phyloP scores from a whole-genome alignment of 2,797 vertebrate species.

The Calcarius lapponicus region DNA sequence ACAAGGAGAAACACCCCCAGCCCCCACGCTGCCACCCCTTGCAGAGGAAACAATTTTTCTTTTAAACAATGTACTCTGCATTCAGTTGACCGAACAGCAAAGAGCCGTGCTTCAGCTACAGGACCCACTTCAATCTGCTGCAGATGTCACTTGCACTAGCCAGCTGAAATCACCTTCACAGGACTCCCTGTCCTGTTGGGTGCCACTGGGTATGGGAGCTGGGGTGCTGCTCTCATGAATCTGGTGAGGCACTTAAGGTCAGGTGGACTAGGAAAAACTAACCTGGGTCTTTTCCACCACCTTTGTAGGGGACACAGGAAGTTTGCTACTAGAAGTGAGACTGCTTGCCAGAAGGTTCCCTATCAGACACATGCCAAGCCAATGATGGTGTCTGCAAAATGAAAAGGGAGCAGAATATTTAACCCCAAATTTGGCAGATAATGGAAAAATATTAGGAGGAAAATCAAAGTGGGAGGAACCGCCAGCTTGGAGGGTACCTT shows the following conservation, averaged over 20 bases:
- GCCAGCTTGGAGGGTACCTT: neutral
- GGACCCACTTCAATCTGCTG: neutral
- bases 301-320: neutral
- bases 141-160: neutral
- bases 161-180: neutral
- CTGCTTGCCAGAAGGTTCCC: neutral
- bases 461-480: neutral
- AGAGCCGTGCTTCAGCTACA: neutral
- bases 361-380: neutral
- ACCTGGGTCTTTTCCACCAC: neutral
- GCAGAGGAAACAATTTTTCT: neutral
- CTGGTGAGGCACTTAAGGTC: neutral
- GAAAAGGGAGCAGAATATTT: neutral
- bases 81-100: neutral
- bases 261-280: neutral
- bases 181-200: neutral
- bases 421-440: neutral
- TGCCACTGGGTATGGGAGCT: neutral
- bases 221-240: neutral
- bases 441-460: neutral
- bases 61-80: neutral
- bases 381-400: neutral
- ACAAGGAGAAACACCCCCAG: neutral
- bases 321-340: neutral
- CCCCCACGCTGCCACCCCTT: neutral